phyloP scores from a whole-genome alignment of 1,140 invertebrate species.

The Drosophila eugracilis region DNA sequence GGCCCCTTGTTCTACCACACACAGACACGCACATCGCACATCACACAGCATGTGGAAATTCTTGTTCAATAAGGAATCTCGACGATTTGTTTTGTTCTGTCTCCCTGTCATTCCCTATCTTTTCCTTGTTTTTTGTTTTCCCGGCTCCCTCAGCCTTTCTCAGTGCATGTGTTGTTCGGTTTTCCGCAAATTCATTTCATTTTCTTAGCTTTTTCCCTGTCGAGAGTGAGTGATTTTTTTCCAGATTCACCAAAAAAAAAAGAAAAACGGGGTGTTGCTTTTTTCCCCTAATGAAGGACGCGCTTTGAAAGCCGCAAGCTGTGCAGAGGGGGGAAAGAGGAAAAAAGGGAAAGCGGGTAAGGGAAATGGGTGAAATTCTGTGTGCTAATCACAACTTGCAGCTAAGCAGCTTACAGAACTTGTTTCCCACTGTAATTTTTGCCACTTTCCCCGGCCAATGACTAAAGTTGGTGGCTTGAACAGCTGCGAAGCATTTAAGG shows the following conservation, averaged over 20 bases:
- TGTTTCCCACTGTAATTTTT: conserved; percentile 69
- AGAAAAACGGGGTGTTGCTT: conserved; percentile 19
- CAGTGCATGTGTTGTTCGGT: conserved; percentile 49
- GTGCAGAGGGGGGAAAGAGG: background rate
- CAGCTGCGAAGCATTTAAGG: conserved; percentile 53
- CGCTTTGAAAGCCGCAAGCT: conserved; percentile 54
- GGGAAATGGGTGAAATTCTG: conserved; percentile 32
- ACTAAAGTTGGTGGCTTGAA: conserved; percentile 35
- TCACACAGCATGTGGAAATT: conserved; percentile 21
- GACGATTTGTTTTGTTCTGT: conserved; percentile 26
- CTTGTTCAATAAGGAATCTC: conserved; percentile 40
- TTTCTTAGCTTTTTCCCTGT: conserved; percentile 39
- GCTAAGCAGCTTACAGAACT: conserved; percentile 78
- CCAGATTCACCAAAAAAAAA: conserved; percentile 1
- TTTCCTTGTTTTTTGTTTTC: too few species aligned
- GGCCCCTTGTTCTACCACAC: conserved; percentile 10
- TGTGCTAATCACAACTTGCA: conserved; percentile 79
- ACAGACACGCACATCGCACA: background rate
- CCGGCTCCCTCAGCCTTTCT: background rate
- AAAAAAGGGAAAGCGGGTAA: background rate
- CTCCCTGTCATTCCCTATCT: conserved; percentile 7
- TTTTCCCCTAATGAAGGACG: conserved; percentile 61
- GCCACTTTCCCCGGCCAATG: conserved; percentile 46
- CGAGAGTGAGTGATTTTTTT: conserved; percentile 40
- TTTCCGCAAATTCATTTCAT: conserved; percentile 49